Base-by-base conservation (phyloP, 2,113 vertebrate genomes). In the Oncorhynchus nerka region DNA sequence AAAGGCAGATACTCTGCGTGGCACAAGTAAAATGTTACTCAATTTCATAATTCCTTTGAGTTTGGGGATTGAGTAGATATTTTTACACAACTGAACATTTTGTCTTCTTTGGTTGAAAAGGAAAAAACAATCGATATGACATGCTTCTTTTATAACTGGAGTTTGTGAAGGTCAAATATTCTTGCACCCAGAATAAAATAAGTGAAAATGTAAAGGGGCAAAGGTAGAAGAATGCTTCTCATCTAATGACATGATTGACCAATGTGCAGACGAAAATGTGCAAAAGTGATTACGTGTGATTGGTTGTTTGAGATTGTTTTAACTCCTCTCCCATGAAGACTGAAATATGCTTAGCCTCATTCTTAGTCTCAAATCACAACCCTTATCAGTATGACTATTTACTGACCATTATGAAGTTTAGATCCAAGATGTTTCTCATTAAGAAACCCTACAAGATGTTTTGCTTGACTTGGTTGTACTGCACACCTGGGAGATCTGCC, bases 401-500 rank as follows among this genome's bases (percentile, higher is more conserved):
- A 68, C 67, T 34, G 67, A n/a, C 32, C 28, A 68, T 34, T 8
- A 68, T 9, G 6, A 68, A 8, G 65, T 20, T 48, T 49, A 9
- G 68, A 70, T 79, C 75, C 32, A 15, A 62, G 65, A 68, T 64
- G 76, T 76, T 84, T 68, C 72, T 74, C 75, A 77, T 81, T 80
- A 75, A 32, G 75, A 16, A 49, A 78, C 16, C 71, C 73, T 77
- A 74, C 76, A 64, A 83, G 78, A 79, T 26, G 80, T 85, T 74
- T 74, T 30, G 69, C 79, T 86, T 75, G 1, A 71, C 74, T 59
- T n/a, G 48, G 79, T 73, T 73, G 76, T 81, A 68, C 68, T 48
- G 79, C 87, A 88, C 87, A 90, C 87, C 89, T 90, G 89, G 86
- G 81, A 89, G 88, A 86, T 88, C 84, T 84, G 28, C 75, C 82